Evolutionary conservation across 2,888 invertebrate genomes (phyloP).

Genomic region (Imbricaverruca yamaguchii): DNA sequence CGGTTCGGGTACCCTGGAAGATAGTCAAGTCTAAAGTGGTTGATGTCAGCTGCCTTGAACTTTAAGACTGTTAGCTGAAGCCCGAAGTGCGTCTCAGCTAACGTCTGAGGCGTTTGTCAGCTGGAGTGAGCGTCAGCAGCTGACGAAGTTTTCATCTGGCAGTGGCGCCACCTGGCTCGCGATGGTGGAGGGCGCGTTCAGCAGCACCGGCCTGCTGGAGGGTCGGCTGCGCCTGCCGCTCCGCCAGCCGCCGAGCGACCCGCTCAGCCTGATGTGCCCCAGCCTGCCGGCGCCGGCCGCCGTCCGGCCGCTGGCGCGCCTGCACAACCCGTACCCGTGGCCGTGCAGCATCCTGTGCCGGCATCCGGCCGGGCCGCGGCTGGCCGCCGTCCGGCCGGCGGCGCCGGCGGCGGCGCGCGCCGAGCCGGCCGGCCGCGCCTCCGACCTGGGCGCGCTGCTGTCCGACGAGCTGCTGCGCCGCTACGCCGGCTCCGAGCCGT

Average conservation of each 20-base stretch:
- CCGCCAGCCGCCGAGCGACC: neutral
- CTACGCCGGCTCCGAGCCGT: neutral
- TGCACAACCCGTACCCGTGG: constrained; percentile 24
- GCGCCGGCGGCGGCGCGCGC: neutral
- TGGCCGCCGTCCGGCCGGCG: neutral
- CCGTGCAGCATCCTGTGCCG: constrained; percentile 24
- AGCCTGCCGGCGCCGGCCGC: neutral
- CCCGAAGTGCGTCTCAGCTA: no score
- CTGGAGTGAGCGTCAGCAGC: no score
- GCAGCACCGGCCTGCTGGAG: neutral
- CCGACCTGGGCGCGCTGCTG: neutral
- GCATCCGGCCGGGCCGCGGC: constrained; percentile 22
- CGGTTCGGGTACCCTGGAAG: no score
- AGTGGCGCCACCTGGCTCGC: no score
- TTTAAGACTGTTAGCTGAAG: no score
- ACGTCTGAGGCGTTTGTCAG: no score
- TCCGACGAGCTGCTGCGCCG: neutral
- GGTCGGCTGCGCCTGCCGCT: neutral
- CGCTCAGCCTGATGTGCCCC: neutral
- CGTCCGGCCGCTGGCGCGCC: neutral
- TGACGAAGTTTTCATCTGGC: no score
- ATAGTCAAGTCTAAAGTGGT: no score
- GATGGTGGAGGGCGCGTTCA: neutral
- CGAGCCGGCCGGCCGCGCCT: neutral
- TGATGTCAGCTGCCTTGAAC: no score